Evolutionary conservation across 2,797 vertebrate genomes (phyloP), one percentile per base, ranked within the genome.

Genomic region (Xiphorhynchus erythropygius): DNA sequence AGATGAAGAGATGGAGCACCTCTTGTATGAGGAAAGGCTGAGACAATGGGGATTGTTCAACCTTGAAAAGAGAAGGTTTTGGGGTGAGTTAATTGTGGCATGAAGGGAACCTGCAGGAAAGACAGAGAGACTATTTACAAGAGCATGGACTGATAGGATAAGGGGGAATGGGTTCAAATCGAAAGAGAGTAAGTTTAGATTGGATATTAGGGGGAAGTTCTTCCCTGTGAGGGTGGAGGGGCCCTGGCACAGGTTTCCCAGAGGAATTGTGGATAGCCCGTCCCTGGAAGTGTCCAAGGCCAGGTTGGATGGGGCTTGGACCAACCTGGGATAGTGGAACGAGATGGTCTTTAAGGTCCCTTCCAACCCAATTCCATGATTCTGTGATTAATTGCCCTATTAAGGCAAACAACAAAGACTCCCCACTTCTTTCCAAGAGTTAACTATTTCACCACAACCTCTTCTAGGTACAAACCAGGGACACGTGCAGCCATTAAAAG

Each of bases 251-350:
- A 59, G n/a, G 44, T 0, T 39, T 6, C 3, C 24, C 39, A 52
- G 53, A 27, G 46, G 3, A 46, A 21, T 30, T 67, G 53, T 18
- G 33, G 33, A 13, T 60, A 25, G 7, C 3, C 21, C 21, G 41
- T 35, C 47, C 33, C 10, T 55, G 13, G 2, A 21, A 56, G n/a
- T 44, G 42, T 18, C 24, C 35, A 10, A 42, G 42, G 17, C 8
- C 1, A 2, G 27, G 10, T 1, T 56, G 35, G 35, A 82, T 0
- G 0, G 15, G 18, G 13, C 18, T 68, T 41, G 16, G 27, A 82
- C 13, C 27, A 37, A 3, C 27, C 13, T 19, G 32, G 15, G 10
- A 5, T 3, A 15, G 47, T 28, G 23, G 27, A n/a, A 56, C 11
- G 30, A 42, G 41, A 42, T 9, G 13, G 10, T 16, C 55, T 56